A percentile compares a stretch with the other conserved stretches of the same genome.
Conservation (phyloP, 2,113 vertebrate species). For the Rhea pennata region DNA sequence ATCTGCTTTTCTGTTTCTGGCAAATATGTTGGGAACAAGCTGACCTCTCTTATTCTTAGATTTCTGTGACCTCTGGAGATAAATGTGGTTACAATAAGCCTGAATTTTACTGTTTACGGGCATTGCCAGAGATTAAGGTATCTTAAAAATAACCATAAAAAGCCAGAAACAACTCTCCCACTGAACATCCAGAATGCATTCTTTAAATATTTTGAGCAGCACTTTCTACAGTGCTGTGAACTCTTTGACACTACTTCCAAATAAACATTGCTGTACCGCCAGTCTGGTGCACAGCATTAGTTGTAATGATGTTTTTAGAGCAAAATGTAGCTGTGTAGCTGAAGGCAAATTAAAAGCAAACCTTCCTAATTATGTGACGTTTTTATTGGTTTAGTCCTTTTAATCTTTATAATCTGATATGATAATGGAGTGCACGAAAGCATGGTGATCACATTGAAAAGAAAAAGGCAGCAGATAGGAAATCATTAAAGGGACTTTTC, state of each 20-base stretch:
- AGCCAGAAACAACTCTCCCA: slow-evolving; percentile 52
- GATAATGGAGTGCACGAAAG: not conserved
- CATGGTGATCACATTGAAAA: not conserved
- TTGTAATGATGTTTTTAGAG: not conserved
- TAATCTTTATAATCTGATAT: not conserved
- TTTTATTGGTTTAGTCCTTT: not conserved
- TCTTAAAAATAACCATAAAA: slow-evolving; percentile 66
- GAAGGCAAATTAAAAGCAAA: not conserved
- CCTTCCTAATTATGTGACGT: not conserved
- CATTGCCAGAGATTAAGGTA: slow-evolving; percentile 66
- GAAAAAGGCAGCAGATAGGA: not conserved
- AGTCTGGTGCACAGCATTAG: not conserved
- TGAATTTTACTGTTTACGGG: slow-evolving; percentile 15
- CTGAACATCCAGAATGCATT: slow-evolving; percentile 45
- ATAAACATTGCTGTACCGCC: not conserved
- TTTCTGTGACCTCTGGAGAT: slow-evolving; percentile 65
- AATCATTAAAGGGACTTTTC: not conserved
- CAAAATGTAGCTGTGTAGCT: not conserved
- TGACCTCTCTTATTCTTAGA: slow-evolving; percentile 75
- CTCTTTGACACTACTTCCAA: not conserved
- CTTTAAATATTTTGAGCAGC: slow-evolving; percentile 30
- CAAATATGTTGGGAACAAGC: slow-evolving; percentile 68
- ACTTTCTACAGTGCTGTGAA: not conserved
- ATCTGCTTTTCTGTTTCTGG: slow-evolving; percentile 64
- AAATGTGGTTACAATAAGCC: slow-evolving; percentile 57